Conservation (phyloP, 2,113 vertebrate genomes). For the Aythya baeri region DNA sequence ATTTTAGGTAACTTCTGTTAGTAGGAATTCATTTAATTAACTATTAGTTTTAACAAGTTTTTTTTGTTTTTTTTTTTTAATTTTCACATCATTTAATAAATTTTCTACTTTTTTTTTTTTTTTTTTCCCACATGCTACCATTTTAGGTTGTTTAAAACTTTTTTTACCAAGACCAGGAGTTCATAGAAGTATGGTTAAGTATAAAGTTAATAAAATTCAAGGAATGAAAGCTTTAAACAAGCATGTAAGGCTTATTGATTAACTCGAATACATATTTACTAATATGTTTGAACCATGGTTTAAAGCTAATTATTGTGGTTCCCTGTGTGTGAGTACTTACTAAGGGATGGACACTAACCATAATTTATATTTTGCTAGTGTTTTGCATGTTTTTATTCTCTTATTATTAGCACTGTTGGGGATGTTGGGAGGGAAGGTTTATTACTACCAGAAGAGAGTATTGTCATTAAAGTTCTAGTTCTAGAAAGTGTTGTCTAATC, state of each 20-base stretch:
- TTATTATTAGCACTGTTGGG: not conserved
- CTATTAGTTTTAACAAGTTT: not conserved
- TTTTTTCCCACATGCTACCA: constrained; percentile 66
- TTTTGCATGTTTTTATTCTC: constrained; percentile 62
- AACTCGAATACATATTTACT: constrained; percentile 73
- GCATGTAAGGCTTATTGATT: constrained; percentile 78
- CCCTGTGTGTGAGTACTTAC: constrained; percentile 61
- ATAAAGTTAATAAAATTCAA: constrained; percentile 72
- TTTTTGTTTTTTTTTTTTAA: not conserved
- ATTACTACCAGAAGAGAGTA: not conserved
- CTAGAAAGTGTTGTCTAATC: constrained; percentile 50
- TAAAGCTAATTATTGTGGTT: constrained; percentile 69
- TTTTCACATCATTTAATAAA: constrained; percentile 50
- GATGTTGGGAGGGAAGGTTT: constrained; percentile 22
- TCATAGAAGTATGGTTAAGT: constrained; percentile 81
- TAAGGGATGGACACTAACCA: constrained; percentile 60
- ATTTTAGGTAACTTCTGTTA: not conserved
- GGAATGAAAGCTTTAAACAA: constrained; percentile 76
- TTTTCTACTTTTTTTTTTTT: constrained; percentile 47
- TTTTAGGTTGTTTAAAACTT: constrained; percentile 81
- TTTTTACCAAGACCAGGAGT: constrained; percentile 77
- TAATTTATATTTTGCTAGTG: constrained; percentile 15
- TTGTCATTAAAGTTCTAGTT: not conserved
- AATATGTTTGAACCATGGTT: constrained; percentile 71
- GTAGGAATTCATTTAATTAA: not conserved